Base-by-base conservation (phyloP, 1,140 invertebrate genomes). In the Nasonia giraulti region DNA sequence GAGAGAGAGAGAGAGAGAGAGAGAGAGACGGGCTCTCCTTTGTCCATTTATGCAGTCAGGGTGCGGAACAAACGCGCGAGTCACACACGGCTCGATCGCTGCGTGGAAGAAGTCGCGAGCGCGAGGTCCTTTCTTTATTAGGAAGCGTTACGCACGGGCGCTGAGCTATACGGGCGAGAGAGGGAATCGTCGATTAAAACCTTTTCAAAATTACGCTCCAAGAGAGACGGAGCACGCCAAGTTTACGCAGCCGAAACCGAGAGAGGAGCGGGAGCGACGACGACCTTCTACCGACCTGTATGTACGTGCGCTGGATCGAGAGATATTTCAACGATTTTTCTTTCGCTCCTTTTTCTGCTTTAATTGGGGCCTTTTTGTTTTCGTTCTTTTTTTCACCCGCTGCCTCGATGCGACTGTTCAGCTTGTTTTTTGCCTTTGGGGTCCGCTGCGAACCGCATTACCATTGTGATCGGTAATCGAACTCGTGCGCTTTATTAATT, bases 121-220 rank as follows among this genome's bases (percentile, higher is more conserved):
- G 84, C 80, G 78, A 85, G 80, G 80, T 86, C 85, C 80, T 86
- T 86, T 86, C 85, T 86, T 86, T 86, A 86, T 86, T 86, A 86
- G 85, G 85, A 86, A 86, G 37, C 81, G 80, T 86, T 82, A 82
- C 84, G 80, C 80, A 84, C 17, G n/a, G n/a, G 2, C 77, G 77
- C 47, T 20, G 37, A 12, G 66, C 82, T 11, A 44, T 55, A 37
- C 12, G 66, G 14, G 20, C 47, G 75, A 23, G 71, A 82, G 80
- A 75, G 71, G 27, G 55, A 27, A 62, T n/a, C 62, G 73, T 77
- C 81, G 73, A 76, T 50, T 71, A 44, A 74, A 75, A 71, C 20
- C 50, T 84, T 84, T 84, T 84, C 76, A 84, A 84, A 84, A 84
- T 80, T 74, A 77, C 73, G 78, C 83, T 40, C 40, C 78, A 50